Conservation (phyloP, 1,140 invertebrate genomes). For the Diabrotica undecimpunctata region DNA sequence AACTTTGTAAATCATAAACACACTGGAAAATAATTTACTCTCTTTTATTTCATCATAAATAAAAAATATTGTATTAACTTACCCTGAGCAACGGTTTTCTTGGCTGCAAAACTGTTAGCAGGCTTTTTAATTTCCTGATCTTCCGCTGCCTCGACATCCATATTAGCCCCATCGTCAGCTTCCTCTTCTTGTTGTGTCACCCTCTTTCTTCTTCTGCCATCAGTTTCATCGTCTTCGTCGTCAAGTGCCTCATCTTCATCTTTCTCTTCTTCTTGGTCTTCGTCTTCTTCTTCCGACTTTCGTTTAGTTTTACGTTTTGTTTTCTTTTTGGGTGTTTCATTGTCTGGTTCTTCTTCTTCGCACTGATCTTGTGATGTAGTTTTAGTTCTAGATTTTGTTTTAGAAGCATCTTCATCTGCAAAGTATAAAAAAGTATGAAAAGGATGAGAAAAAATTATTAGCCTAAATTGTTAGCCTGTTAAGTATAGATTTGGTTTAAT, state of each 20-base stretch:
- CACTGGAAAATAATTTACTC: no score
- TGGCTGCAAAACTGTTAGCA: constrained; percentile 13
- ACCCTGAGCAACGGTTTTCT: constrained; percentile 18
- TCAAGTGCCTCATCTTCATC: not conserved
- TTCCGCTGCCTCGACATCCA: constrained; percentile 9
- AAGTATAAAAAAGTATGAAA: no score
- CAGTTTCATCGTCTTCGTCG: not conserved
- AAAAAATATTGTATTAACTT: not conserved
- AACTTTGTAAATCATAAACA: no score
- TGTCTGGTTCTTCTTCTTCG: not conserved
- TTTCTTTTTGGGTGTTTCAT: not conserved
- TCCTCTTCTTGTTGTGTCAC: not conserved
- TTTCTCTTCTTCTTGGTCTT: not conserved
- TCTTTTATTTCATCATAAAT: no score
- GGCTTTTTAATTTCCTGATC: constrained; percentile 3
- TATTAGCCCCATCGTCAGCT: not conserved
- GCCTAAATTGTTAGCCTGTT: no score
- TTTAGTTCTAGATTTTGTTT: not conserved
- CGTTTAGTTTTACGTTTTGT: not conserved
- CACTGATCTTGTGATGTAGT: not conserved
- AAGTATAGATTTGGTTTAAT: no score
- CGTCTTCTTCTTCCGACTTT: not conserved
- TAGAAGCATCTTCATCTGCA: no score
- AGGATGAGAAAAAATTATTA: no score
- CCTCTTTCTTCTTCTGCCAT: not conserved